phyloP scores from a whole-genome alignment of 2,113 vertebrate genomes.

The Periophthalmus modestus region DNA sequence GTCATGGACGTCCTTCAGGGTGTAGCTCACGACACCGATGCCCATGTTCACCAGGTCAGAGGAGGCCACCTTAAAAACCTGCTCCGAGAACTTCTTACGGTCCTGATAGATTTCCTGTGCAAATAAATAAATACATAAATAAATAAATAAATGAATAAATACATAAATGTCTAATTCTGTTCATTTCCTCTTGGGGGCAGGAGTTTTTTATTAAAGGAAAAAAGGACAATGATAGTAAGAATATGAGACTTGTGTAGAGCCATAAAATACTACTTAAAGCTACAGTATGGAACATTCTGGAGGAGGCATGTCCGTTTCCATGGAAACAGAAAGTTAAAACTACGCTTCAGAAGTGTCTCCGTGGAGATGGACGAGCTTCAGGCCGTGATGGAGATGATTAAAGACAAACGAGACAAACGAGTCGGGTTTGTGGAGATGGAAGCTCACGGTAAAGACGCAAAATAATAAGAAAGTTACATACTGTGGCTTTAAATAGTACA shows the following conservation, averaged over 20 bases:
- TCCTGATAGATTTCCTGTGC: slow-evolving; percentile 94
- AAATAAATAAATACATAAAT: not conserved
- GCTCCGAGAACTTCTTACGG: slow-evolving; percentile 94
- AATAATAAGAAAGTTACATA: no score
- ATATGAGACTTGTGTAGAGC: not conserved
- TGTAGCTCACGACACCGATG: slow-evolving; percentile 94
- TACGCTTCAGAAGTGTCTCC: no score
- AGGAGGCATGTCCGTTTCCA: no score
- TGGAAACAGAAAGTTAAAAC: no score
- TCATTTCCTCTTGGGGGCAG: not conserved
- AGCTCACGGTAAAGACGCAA: no score
- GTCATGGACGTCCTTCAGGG: slow-evolving; percentile 92
- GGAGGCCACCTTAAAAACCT: slow-evolving; percentile 94
- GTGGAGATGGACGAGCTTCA: no score
- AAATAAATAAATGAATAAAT: not conserved
- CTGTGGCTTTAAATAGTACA: no score
- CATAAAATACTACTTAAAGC: not conserved
- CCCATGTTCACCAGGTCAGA: slow-evolving; percentile 97
- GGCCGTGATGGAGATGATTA: no score
- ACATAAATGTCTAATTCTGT: not conserved
- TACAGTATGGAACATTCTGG: no score
- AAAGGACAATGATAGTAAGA: not conserved
- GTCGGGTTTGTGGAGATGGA: no score
- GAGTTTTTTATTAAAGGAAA: not conserved
- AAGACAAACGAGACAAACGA: no score